Conservation (phyloP, 2,888 invertebrate genomes). For the Amphipoea oculea region DNA sequence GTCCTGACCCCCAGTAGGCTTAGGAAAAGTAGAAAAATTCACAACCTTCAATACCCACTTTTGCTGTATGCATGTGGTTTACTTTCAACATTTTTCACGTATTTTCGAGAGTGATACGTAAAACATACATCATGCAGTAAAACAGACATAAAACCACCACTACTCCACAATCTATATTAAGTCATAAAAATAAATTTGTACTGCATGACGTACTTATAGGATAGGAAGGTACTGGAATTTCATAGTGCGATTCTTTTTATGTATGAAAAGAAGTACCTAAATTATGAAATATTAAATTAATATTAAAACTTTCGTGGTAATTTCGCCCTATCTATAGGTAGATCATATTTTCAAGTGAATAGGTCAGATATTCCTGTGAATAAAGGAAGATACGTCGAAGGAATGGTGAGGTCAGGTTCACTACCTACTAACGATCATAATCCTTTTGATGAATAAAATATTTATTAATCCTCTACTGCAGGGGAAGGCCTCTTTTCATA, state of each 20-base stretch:
- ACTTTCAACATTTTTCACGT: constrained; percentile 10
- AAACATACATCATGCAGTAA: constrained; percentile 55
- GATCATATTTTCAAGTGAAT: constrained; percentile 4
- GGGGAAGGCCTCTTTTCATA: not conserved
- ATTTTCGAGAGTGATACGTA: constrained; percentile 31
- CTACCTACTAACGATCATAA: not conserved
- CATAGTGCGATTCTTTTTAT: constrained; percentile 25
- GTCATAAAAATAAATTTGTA: constrained; percentile 48
- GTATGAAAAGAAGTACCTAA: not conserved
- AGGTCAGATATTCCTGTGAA: not conserved
- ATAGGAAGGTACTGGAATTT: constrained; percentile 18
- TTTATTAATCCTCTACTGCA: not conserved
- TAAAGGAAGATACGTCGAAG: constrained; percentile 3
- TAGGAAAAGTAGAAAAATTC: not conserved
- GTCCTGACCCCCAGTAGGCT: not conserved
- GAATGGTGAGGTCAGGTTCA: not conserved
- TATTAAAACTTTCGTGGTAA: constrained; percentile 6
- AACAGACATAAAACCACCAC: constrained; percentile 45
- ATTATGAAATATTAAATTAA: not conserved
- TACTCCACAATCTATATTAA: constrained; percentile 56
- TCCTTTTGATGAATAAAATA: constrained; percentile 6
- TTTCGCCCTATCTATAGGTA: not conserved
- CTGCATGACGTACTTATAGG: constrained; percentile 25
- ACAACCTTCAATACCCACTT: not conserved
- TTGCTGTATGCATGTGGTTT: not conserved